Evolutionary conservation across 2,888 invertebrate species (phyloP).

Genomic region (Chrysolina haemoptera): DNA sequence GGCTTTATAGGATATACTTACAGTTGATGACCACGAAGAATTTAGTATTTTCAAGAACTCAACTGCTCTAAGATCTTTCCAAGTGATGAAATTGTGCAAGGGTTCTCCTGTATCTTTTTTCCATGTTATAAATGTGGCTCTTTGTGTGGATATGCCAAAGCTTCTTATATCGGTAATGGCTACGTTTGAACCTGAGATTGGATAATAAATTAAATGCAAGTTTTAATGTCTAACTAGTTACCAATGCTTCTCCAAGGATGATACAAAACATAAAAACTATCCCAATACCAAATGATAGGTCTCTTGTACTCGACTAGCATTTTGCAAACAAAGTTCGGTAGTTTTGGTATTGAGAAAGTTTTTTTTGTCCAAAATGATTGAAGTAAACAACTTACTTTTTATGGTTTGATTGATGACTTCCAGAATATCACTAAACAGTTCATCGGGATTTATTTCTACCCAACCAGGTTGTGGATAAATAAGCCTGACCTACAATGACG

Average conservation of each 20-base stretch:
- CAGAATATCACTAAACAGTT: conserved; percentile 81
- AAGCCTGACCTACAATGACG: conserved; percentile 77
- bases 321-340: neutral
- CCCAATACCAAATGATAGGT: too few relatives aligned
- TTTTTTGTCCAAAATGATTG: too few relatives aligned
- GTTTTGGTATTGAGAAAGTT: neutral
- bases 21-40: conserved; percentile 72
- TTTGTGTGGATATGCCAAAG: conserved; percentile 78
- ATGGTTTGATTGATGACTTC: conserved; percentile 80
- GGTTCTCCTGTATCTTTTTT: conserved; percentile 74
- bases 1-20: conserved; percentile 54
- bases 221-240: too few relatives aligned
- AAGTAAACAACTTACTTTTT: conserved; percentile 71
- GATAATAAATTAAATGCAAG: neutral
- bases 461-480: conserved; percentile 85
- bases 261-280: too few relatives aligned
- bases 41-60: conserved; percentile 74
- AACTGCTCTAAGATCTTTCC: conserved; percentile 79
- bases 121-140: conserved; percentile 79
- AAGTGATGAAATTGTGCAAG: conserved; percentile 79
- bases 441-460: conserved; percentile 91
- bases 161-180: conserved; percentile 79
- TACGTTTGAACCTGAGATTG: conserved; percentile 78
- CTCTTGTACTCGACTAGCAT: too few relatives aligned
- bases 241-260: too few relatives aligned